Evolutionary conservation across 2,797 vertebrate genomes (phyloP), one percentile per base, ranked within the genome.

Genomic region (Enteromius mattozi): DNA sequence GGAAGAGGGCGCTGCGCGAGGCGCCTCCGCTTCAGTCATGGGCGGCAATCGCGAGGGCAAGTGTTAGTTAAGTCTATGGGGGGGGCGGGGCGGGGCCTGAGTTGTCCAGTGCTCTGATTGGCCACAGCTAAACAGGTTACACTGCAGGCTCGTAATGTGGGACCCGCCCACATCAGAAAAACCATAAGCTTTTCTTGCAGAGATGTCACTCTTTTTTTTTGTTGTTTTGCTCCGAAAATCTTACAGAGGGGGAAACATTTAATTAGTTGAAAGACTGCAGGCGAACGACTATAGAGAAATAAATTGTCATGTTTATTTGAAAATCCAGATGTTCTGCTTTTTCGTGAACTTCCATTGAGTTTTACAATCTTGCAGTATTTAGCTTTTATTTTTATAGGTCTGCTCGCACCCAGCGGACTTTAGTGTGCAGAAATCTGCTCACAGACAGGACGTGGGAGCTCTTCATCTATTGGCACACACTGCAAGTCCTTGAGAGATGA

Each of bases 1-100:
- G 94, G 95, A 98, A 92, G 96, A 97, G 95, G 95, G 94, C 81
- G 86, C 96, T 92, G 92, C 94, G 78, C 90, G 92, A 90, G 93
- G 95, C 89, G 88, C 91, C 65, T 92, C 94, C 37, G 89, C 94
- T 91, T 93, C 92, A 77, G 88, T 94, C 91, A 91, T 92, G 88
- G 61, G 80, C 51, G 13, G 76, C 68, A 93, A 95, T 88, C 93
- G 92, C 93, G 96, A 96, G 95, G 95, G 95, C 95, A 96, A 96
- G 95, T 96, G 94, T 90, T 91, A 94, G 92, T 95, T 95, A 92
- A 95, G 93, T 95, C 91, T 95, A 83, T 95, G 95, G 91, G 86
- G 88, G n/a, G n/a, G n/a, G n/a, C n/a, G n/a, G n/a, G 89, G 89
- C 75, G 78, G 65, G 86, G 81, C 63, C 70, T 79, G 66, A 76